A percentile compares a stretch with the other conserved stretches of the same genome.
Evolutionary conservation across 2,113 vertebrate species (phyloP).

Genomic region (Callithrix jacchus): DNA sequence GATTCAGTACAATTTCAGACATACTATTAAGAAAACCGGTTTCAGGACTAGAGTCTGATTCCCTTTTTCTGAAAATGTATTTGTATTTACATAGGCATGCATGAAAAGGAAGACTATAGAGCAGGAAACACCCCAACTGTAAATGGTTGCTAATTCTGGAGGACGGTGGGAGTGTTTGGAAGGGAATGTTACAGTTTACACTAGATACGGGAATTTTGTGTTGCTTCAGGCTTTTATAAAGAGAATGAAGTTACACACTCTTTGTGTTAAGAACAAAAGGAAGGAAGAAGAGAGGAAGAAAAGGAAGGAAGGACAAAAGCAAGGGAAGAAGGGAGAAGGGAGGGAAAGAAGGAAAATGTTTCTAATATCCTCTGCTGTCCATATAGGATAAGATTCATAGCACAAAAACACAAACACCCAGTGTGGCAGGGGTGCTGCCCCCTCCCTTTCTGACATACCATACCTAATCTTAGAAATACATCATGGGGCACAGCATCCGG

Average conservation of each 20-base stretch:
- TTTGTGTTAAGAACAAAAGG: not conserved
- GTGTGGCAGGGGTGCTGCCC: not conserved
- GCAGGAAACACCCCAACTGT: no score
- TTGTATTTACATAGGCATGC: not conserved
- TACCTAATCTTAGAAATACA: not conserved
- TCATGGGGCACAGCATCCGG: not conserved
- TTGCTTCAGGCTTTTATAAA: not conserved
- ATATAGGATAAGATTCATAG: not conserved
- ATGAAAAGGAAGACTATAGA: not conserved
- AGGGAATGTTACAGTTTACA: not conserved
- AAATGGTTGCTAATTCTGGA: not conserved
- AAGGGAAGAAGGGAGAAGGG: not conserved
- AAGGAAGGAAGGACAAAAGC: not conserved
- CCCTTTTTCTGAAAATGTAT: not conserved
- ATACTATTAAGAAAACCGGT: not conserved
- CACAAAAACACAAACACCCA: not conserved
- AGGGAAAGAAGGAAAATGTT: not conserved
- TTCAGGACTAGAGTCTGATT: not conserved
- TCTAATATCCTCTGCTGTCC: not conserved
- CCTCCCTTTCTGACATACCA: not conserved
- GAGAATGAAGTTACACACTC: not conserved
- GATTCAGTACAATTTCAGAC: not conserved
- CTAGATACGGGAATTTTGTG: not conserved
- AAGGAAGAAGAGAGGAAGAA: not conserved
- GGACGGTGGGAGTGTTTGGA: not conserved